phyloP scores from a whole-genome alignment of 1,140 invertebrate species.

The Drosophila takahashii region DNA sequence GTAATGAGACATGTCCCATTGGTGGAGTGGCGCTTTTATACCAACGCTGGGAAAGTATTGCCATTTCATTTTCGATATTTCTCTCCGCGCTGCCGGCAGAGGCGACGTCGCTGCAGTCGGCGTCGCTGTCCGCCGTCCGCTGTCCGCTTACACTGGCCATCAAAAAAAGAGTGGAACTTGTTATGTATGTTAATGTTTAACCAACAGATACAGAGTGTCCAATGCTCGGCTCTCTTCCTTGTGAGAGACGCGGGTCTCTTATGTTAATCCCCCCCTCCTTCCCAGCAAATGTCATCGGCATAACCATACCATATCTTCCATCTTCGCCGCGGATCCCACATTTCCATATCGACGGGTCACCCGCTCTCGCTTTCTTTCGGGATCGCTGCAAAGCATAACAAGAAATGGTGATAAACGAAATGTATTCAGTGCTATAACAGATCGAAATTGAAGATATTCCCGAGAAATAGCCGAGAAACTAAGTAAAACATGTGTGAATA shows the following conservation, averaged over 20 bases:
- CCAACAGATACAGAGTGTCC: too few species aligned
- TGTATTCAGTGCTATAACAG: slow-evolving; percentile 4
- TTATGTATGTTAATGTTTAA: slow-evolving; percentile 62
- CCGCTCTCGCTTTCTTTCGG: slow-evolving; percentile 76
- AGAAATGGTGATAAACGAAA: slow-evolving; percentile 9
- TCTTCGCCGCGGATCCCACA: slow-evolving; percentile 17
- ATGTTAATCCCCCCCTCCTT: slow-evolving; percentile 43
- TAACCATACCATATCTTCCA: slow-evolving; percentile 37
- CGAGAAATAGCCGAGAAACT: not conserved
- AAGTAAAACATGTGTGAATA: not conserved
- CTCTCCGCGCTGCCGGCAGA: slow-evolving; percentile 38
- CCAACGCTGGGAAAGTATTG: slow-evolving; percentile 82
- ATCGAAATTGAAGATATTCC: slow-evolving; percentile 3
- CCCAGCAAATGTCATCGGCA: slow-evolving; percentile 20
- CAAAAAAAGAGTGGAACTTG: slow-evolving; percentile 40
- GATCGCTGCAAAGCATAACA: slow-evolving; percentile 28
- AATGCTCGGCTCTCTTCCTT: slow-evolving; percentile 47
- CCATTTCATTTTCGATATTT: slow-evolving; percentile 83
- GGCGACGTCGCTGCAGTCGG: not conserved
- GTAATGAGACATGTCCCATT: slow-evolving; percentile 84
- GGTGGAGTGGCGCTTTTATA: slow-evolving; percentile 82
- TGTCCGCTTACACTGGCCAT: slow-evolving; percentile 41
- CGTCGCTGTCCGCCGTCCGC: slow-evolving; percentile 6
- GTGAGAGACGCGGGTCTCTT: slow-evolving; percentile 40
- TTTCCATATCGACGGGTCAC: slow-evolving; percentile 28